phyloP scores from a whole-genome alignment of 2,888 invertebrate genomes.

The Sarcophaga caerulescens region DNA sequence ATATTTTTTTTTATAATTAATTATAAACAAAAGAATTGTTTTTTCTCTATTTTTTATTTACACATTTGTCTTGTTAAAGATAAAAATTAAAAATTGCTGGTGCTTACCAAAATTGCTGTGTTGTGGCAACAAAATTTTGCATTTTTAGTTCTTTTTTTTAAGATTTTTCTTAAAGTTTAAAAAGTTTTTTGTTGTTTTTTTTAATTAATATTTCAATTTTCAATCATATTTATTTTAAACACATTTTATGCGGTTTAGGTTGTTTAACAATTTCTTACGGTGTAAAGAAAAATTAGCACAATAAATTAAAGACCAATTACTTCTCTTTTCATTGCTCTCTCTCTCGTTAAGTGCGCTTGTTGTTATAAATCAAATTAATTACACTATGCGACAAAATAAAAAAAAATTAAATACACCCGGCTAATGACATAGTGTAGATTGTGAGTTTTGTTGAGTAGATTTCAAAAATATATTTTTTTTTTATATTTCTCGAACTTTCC shows the following conservation, averaged over 20 bases:
- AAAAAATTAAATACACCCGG: too few species aligned
- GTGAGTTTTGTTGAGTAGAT: too few species aligned
- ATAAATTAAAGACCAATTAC: not conserved
- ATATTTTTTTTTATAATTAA: too few species aligned
- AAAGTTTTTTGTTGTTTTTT: not conserved
- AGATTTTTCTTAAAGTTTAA: not conserved
- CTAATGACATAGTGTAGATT: too few species aligned
- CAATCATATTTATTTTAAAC: not conserved
- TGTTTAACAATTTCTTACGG: not conserved
- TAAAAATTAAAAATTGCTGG: constrained; percentile 5
- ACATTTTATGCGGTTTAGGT: not conserved
- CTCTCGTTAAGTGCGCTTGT: not conserved
- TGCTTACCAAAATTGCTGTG: constrained; percentile 76
- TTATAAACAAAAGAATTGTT: not conserved
- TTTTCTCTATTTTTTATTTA: not conserved
- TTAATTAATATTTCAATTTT: not conserved
- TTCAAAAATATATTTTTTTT: too few species aligned
- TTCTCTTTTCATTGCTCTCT: too few species aligned
- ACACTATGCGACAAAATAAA: too few species aligned
- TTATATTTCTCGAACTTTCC: too few species aligned
- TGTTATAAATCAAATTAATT: constrained; percentile 8
- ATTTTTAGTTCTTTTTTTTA: constrained; percentile 56
- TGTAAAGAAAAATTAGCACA: not conserved
- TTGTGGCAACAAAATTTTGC: constrained; percentile 73
- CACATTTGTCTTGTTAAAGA: not conserved